Evolutionary conservation across 1,140 invertebrate genomes (phyloP), one percentile per base, ranked within the genome.

Genomic region (Semibalanus balanoides): DNA sequence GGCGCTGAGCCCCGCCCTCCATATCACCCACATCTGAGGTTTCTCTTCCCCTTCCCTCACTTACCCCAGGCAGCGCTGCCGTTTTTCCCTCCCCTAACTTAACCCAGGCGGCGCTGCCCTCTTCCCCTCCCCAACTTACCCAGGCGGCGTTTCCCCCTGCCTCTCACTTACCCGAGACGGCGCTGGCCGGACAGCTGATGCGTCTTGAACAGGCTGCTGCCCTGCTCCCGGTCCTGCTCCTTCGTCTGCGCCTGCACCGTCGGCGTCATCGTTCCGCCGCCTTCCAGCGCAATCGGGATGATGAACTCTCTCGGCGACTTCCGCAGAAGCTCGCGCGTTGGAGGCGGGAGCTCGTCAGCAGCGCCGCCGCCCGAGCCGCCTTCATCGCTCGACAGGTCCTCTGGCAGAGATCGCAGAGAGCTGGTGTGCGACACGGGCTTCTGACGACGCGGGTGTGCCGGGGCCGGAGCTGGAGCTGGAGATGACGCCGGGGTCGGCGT

Each of bases 221-320:
- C 51, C 14, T 64, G 1, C 14, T 14, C 51, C 51, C 51, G 51
- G 14, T 64, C 51, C 14, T 14, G 7, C 51, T 64, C 51, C 14
- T 22, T 25, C 11, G 51, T 22, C 51, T 64, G 51, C 51, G 51
- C 51, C 14, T 25, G 51, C 22, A 25, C 51, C 51, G 51, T 14
- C 51, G 92, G 92, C 29, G 91, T 94, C 30, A 93, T 89, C 81
- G 90, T 93, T 74, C 92, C 92, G 77, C 92, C 92, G 77, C 92
- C 92, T 85, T 95, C 93, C 71, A 95, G 89, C 27, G 92, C 91
- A 80, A 95, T 95, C 0, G 93, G 93, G 84, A 95, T 95, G 81
- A 95, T 94, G 80, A 93, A 94, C 84, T 95, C 93, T 28, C 93
- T 85, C 19, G 92, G 92, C 75, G 91, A 93, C 84, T 95, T 95